Evolutionary conservation across 2,113 vertebrate species (phyloP), one percentile per base, ranked within the genome.

Genomic region (Neotragus moschatus): DNA sequence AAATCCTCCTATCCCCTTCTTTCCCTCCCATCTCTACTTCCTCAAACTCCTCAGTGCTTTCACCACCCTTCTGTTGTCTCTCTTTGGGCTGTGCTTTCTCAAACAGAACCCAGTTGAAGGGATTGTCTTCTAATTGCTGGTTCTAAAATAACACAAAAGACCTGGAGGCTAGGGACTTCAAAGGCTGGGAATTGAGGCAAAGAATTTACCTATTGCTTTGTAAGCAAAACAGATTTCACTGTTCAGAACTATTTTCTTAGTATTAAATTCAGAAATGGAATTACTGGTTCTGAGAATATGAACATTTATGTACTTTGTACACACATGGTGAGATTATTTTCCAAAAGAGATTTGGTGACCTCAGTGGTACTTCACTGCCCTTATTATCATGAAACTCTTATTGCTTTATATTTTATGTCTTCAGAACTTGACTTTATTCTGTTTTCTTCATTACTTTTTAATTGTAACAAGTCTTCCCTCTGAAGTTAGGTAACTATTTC

Each of bases 261-360:
- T 61, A 90, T 92, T 90, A 86, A 86, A 89, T 94, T 91, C 39
- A 94, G 80, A 92, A 39, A 94, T 92, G 51, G 30, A 85, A 61
- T 96, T 60, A 43, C 9, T 94, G 43, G 15, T 91, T 94, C 55
- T 84, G 53, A 96, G 84, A 33, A 7, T 79, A 47, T 63, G 66
- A 85, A 88, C 51, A 85, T 58, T 79, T 84, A 88, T 70, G 21
- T 92, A 49, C 36, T 84, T 94, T 51, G 26, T 81, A 1, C 43
- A 1, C 43, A 56, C 25, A 75, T 58, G 28, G n/a, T 36, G 5
- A 77, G 23, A 53, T 56, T 84, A 33, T 91, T 96, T 95, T 63
- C 84, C 36, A 45, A 43, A 87, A 88, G 61, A 60, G 6, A 25
- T 36, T 80, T 56, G 30, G 49, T 60, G 79, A 84, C 43, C n/a